A percentile compares a stretch with the other conserved stretches of the same genome.
phyloP scores from a whole-genome alignment of 2,113 vertebrate species.

The Solenodon paradoxus region DNA sequence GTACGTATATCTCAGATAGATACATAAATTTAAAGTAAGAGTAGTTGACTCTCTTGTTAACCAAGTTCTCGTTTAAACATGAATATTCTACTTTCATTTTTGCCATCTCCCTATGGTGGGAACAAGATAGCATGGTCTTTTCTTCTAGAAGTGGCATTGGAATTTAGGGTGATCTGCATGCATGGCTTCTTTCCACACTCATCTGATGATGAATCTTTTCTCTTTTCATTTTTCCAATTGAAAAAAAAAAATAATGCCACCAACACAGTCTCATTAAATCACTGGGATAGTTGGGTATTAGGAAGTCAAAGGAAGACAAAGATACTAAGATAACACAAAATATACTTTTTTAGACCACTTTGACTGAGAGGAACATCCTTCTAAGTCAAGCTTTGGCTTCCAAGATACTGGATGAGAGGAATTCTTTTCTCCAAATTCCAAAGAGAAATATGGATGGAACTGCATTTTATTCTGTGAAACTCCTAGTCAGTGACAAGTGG shows the following conservation, averaged over 20 bases:
- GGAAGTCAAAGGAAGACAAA: not conserved
- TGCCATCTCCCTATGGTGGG: not conserved
- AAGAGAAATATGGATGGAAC: not conserved
- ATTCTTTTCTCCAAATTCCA: not conserved
- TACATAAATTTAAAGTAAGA: not conserved
- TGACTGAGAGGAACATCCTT: not conserved
- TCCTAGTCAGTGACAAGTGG: not conserved
- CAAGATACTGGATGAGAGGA: not conserved
- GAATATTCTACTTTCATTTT: not conserved
- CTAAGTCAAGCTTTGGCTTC: not conserved
- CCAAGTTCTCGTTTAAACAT: not conserved
- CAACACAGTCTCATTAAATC: not conserved
- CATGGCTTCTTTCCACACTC: not conserved
- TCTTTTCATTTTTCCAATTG: not conserved
- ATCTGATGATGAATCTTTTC: not conserved
- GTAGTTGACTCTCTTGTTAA: not conserved
- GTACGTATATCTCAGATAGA: fast-evolving
- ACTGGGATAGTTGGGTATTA: not conserved
- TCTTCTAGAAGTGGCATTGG: not conserved
- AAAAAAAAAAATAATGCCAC: not conserved
- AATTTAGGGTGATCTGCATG: not conserved
- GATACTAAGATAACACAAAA: not conserved
- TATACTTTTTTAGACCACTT: not conserved
- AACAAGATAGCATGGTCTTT: not conserved
- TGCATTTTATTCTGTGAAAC: not conserved